Base-by-base conservation (phyloP, 1,140 invertebrate genomes). In the Tetramorium parvispinum region DNA sequence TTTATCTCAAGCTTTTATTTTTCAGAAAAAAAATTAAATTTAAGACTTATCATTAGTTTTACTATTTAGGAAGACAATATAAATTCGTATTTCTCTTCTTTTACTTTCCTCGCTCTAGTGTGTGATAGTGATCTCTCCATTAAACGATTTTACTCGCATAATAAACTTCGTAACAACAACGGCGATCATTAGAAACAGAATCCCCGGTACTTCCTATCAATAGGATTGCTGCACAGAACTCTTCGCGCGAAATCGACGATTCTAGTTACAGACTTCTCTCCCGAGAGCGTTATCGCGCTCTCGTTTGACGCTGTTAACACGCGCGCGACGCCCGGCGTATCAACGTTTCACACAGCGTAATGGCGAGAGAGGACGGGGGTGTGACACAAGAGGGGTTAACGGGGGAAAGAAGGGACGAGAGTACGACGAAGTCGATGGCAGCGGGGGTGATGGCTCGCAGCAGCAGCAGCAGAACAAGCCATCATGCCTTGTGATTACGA, bases 401-500 rank as follows among this genome's bases (percentile, higher is more conserved):
- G 18, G 73, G 73, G 37, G 21, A 53, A 63, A 88, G 57, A 51
- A 85, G 51, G 79, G 70, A 79, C 68, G 70, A 66, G 73, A 55
- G 71, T 82, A 85, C 70, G 59, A 78, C 88, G 79, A 85, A 87
- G 88, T 87, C 85, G 86, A 90, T 87, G 83, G 49, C 89, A 87
- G 63, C 57, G 24, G 70, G 57, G 37, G 24, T 75, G 86, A 57
- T 68, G 61, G 78, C 77, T 85, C 59, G 77, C 71, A 59, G 70
- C 77, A 91, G 92, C 89, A 91, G 91, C 21, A 27, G 40, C 65
- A 49, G 91, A 93, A 92, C 92, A 93, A 93, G 92, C 91, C 92
- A 93, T 91, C 91, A 93, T 93, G 94, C 94, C 91, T 94, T 95
- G 94, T 95, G 94, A 95, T 95, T 95, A 95, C 82, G 85, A 85